Percentiles rank a stretch among this genome's conserved stretches.
Conservation (phyloP, 2,113 vertebrate species). For the Anarhynchus alexandrinus region DNA sequence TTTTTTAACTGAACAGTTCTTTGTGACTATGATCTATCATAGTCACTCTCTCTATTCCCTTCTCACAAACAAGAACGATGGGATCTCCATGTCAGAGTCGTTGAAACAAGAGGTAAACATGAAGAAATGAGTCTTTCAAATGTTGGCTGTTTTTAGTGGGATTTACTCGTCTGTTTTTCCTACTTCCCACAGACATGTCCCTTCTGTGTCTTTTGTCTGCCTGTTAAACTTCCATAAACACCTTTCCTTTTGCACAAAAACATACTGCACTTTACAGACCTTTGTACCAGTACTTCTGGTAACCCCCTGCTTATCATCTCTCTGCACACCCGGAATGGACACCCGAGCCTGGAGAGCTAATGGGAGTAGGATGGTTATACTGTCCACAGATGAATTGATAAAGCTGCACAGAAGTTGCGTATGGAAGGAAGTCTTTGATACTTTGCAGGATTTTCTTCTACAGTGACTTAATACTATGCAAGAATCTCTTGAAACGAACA, state of each 20-base stretch:
- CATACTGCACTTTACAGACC: background rate
- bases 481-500: background rate
- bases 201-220: conserved; percentile 31
- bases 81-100: background rate
- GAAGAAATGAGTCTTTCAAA: conserved; percentile 1
- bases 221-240: background rate
- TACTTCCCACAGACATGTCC: background rate
- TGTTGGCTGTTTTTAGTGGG: conserved; percentile 13
- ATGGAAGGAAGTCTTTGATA: background rate
- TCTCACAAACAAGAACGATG: background rate
- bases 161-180: background rate
- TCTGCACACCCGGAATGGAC: background rate
- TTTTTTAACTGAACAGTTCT: conserved; percentile 26
- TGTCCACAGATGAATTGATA: background rate
- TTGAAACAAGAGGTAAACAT: conserved; percentile 34
- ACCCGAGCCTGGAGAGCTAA: background rate
- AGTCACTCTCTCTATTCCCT: background rate
- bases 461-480: background rate
- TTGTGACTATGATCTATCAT: background rate
- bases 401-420: background rate
- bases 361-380: background rate
- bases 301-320: background rate
- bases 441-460: background rate
- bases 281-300: background rate
- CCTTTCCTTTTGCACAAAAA: background rate